Evolutionary conservation across 2,797 vertebrate genomes (phyloP).

Genomic region (Lagodon rhomboides): DNA sequence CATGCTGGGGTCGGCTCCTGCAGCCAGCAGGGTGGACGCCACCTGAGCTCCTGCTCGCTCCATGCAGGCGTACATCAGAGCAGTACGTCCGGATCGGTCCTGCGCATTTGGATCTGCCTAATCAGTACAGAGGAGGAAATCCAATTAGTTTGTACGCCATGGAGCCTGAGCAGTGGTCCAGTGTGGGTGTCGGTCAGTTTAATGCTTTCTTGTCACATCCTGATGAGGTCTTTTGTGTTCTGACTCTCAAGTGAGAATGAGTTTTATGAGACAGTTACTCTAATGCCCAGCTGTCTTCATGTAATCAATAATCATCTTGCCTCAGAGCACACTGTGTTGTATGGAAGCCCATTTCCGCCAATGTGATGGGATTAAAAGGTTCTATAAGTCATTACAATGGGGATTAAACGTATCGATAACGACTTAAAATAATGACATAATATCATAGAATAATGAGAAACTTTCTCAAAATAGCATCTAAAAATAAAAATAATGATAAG

Average conservation of each 20-base stretch:
- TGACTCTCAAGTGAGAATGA: background rate
- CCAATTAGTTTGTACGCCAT: background rate
- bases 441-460: too few species aligned
- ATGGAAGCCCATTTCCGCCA: too few species aligned
- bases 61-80: conserved; percentile 85
- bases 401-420: too few species aligned
- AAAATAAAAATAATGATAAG: too few species aligned
- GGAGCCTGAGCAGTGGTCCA: background rate
- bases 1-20: conserved; percentile 81
- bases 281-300: background rate
- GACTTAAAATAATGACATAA: too few species aligned
- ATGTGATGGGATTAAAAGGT: too few species aligned
- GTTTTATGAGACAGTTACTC: background rate
- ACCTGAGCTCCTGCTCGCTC: conserved; percentile 76
- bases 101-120: conserved; percentile 82
- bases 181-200: background rate
- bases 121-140: background rate
- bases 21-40: conserved; percentile 71
- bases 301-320: conserved; percentile 12
- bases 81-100: conserved; percentile 79
- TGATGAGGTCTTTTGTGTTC: background rate
- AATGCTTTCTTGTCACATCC: too few species aligned
- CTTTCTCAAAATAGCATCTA: too few species aligned
- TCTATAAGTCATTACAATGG: too few species aligned
- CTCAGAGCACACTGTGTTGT: conserved; percentile 19